Evolutionary conservation across 2,113 vertebrate genomes (phyloP).

Genomic region (Ifrita kowaldi): DNA sequence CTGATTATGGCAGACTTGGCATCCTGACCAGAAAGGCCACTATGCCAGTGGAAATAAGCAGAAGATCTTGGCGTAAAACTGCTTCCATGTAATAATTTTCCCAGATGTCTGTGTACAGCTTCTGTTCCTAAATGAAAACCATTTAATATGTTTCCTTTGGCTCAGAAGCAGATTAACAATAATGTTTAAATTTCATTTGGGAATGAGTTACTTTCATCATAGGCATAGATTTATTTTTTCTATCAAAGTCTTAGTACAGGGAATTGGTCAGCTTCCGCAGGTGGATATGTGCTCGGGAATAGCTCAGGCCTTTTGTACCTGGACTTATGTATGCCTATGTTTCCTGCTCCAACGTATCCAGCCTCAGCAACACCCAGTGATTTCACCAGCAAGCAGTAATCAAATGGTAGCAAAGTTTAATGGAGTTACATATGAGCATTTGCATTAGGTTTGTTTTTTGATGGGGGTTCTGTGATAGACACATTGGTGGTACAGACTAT

Average conservation of each 20-base stretch:
- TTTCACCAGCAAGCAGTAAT: not conserved
- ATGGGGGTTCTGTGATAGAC: not conserved
- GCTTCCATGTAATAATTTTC: not conserved
- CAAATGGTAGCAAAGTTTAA: not conserved
- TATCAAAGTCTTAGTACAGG: not conserved
- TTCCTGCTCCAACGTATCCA: not conserved
- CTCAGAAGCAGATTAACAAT: not conserved
- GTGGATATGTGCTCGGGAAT: not conserved
- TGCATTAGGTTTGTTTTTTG: not conserved
- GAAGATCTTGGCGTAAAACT: not conserved
- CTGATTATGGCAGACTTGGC: conserved; percentile 27
- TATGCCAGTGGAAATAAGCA: not conserved
- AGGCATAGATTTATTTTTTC: not conserved
- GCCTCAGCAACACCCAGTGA: not conserved
- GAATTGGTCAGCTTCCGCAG: not conserved
- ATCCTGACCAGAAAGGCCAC: not conserved
- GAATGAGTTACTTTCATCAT: not conserved
- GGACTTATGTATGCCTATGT: accelerated
- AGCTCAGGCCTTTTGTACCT: not conserved
- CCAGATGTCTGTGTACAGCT: not conserved
- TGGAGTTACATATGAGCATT: not conserved
- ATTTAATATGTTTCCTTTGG: not conserved
- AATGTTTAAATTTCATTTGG: not conserved
- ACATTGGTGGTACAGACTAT: not conserved
- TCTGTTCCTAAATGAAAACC: not conserved